Evolutionary conservation across 53 echinoderm and acorn worm genomes (phyloP), one percentile per base, ranked within the genome.

Genomic region (Mesocentrotus franciscanus): DNA sequence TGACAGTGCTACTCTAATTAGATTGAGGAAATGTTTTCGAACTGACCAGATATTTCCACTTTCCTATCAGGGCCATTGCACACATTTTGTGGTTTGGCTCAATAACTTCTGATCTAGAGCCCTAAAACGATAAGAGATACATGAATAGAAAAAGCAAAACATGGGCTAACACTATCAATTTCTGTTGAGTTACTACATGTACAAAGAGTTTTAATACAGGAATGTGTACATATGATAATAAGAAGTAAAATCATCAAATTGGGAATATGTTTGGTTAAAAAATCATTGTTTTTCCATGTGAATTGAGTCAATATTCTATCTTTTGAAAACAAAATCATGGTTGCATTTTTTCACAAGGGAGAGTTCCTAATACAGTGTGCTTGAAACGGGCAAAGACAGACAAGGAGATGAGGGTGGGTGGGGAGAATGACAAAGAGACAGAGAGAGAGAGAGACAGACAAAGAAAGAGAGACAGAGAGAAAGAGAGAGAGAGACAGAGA

Each of bases 1-100:
- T 30, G 76, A 76, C 76, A 30, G 76, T 10, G 3, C 33, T 14
- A 10, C 76, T 32, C 30, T 76, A 29, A 76, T 76, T 76, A 13
- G 33, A 76, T 76, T 76, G 49, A 15, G 76, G 76, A 76, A 76
- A 76, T 76, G 76, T 76, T 76, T 71, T 76, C 29, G 76, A 76
- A 76, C 33, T 30, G 30, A 76, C 76, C 76, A 76, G 30, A 2
- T 33, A 76, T 30, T 76, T 76, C 76, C 76, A 76, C 76, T 76
- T 33, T 76, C 76, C 33, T 76, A 32, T 76, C 76, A 76, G 76
- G 15, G 30, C 33, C 13, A 76, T 32, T 11, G 30, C 76, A 13
- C 30, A 30, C 27, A 11, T 30, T 76, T 14, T 76, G 76, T 30
- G 76, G 76, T 76, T 76, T 76, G 76, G 76, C 76, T 33, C 76